These are phyloP conservation scores for Drosophila fungiperda DNA, from an alignment of 2,888 invertebrate species.

Conservation along the genomic window DNA sequence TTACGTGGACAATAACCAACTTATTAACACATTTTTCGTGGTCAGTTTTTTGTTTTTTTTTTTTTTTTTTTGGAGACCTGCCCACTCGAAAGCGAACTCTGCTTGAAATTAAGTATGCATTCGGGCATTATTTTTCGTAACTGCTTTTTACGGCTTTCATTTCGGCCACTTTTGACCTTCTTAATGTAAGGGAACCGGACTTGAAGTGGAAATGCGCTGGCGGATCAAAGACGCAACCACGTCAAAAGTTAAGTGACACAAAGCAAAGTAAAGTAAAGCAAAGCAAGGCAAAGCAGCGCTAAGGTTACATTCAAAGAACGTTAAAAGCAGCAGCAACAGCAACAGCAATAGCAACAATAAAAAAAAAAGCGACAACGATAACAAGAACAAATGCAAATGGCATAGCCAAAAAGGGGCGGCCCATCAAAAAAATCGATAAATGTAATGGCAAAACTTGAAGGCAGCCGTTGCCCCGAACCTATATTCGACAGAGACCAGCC, in stretches of 20 bases:
- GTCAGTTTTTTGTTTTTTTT: no score
- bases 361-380: conserved; percentile 7
- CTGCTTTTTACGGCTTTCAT: conserved; percentile 14
- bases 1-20: conserved; percentile 51
- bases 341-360: conserved; percentile 3
- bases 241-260: conserved; percentile 76
- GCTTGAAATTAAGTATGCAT: conserved; percentile 22
- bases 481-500: conserved; percentile 2
- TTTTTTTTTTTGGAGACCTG: background rate
- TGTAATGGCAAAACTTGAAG: conserved; percentile 71
- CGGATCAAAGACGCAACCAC: conserved; percentile 69
- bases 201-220: conserved; percentile 16
- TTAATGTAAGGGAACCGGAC: background rate
- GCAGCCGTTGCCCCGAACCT: conserved; percentile 37
- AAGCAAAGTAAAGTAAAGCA: conserved; percentile 54
- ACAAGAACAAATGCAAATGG: conserved; percentile 40
- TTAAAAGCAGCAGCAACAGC: conserved; percentile 17
- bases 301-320: conserved; percentile 55
- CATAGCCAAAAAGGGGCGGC: conserved; percentile 27
- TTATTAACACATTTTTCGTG: conserved; percentile 39
- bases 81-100: background rate
- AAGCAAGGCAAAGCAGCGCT: conserved; percentile 35
- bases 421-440: conserved; percentile 63
- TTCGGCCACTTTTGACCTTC: conserved; percentile 46
- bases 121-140: conserved; percentile 16